Base-by-base conservation (phyloP, 1,140 invertebrate genomes). In the Cydia fagiglandana region DNA sequence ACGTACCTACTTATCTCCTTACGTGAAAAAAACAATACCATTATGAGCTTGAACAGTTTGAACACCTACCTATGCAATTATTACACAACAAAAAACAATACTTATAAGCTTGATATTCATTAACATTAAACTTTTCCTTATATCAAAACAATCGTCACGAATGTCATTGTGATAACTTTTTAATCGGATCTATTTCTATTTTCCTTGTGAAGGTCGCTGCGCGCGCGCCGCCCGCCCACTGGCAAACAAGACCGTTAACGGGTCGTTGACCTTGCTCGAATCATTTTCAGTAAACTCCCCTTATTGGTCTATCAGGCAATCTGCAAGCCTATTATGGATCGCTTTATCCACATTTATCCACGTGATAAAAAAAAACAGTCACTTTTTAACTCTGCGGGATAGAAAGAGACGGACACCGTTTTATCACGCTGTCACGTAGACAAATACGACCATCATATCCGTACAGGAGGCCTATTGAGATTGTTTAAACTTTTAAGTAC, bases 171-270 rank as follows among this genome's bases (percentile, higher is more conserved):
- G 66, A 41, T 38, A 41, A 41, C 13, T 41, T 70, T 68, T 70
- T 38, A 70, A 70, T 41, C 41, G 75, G 61, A 66, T 80, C 81
- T 81, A 83, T 79, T 83, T 87, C 80, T 87, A 87, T 84, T 86
- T 82, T 82, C 77, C 79, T 79, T 77, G 79, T 81, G 88, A 90
- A 91, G 88, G 90, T 89, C 86, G 83, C 83, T 47, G 64, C 50
- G 86, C 83, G 79, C 76, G 80, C 81, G 86, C 87, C 84, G 85
- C 84, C 86, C 87, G 85, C 84, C 89, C 83, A 86, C 82, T 77
- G 73, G 82, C 79, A 83, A 88, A 88, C 85, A 87, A 84, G 77
- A 78, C 80, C 80, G 82, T 86, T 83, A 84, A 80, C 68, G 83
- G 90, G 83, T 83, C 86, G 24, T 50, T 66, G 82, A 83, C 76